Evolutionary conservation across 2,797 vertebrate genomes (phyloP), one percentile per base, ranked within the genome.

Genomic region (Pyrocephalus nanus): DNA sequence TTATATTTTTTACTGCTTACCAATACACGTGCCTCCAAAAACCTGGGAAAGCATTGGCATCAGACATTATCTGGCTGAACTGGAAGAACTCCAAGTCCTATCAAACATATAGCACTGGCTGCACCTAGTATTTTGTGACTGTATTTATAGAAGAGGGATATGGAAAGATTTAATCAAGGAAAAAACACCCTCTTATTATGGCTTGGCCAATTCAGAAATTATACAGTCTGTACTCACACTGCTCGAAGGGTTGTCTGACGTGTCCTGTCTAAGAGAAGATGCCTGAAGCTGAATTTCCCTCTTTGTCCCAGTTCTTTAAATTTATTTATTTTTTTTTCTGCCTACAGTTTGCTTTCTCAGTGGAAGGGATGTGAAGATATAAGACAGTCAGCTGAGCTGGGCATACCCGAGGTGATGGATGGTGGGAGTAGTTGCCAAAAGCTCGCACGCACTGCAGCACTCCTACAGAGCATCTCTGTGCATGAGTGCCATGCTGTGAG

Each of bases 121-220:
- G 2, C 54, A 92, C 54, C 53, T 69, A 75, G 32, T 57, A 74
- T 87, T 96, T 95, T 94, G 57, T 32, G 30, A 69, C 47, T 75
- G 17, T 70, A 75, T 94, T 96, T 92, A 91, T 73, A 91, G 79
- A 75, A 45, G 15, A 50, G 48, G 82, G 67, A 70, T 91, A 86
- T 36, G 30, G 66, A 88, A 91, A 62, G 47, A 45, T 70, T 94
- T 62, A 83, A 80, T 83, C 65, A 86, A 76, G 55, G 26, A 30
- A 79, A 87, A 67, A 15, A 22, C 17, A 86, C 62, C 32, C 65
- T 92, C 51, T 86, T 72, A 80, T 88, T 96, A 81, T 62, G 62
- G 66, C 9, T 90, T 81, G 80, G 62, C 73, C 47, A 70, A 50
- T 53, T 34, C 55, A 84, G 70, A 93, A 96, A 92, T 96, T 88